Base-by-base conservation (phyloP, 2,888 invertebrate species). In the Parochlus steinenii region DNA sequence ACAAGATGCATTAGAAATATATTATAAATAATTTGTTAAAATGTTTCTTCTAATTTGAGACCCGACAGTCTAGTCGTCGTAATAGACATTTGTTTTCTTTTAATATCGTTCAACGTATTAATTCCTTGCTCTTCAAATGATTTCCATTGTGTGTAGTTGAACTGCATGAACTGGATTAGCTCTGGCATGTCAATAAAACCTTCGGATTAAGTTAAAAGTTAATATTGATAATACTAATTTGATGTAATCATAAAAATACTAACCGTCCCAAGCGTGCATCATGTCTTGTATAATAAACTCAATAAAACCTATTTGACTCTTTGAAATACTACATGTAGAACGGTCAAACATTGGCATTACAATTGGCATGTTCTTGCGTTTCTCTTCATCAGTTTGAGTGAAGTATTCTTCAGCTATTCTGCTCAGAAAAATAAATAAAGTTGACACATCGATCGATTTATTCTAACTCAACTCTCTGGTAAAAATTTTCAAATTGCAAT, bases 341-440 rank as follows among this genome's bases (percentile, higher is more conserved):
- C 93, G 72, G 61, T 97, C 95, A 60, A 97, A 98, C 74, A 92
- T 83, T 6, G 95, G 93, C 97, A 98, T 97, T 42, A 95, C 89
- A 6, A 97, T 86, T 1, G 97, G 95, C 49, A 97, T 61, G 31
- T 77, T 78, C 44, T 74, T 71, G 10, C 69, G 67, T 52, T 89
- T 90, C 61, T 98, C 97, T 53, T 95, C 93, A 52, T 93, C 93
- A 6, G 97, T 97, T 71, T 97, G 97, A 47, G 76, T 71, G 63
- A 92, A 97, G 61, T 98, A 97, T 56, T 97, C 97, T 53, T 95
- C 92, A 2, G 95, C 92, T 44, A 98, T 98, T 49, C 92, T 65
- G 39, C 46, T 4, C 41, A 43, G 39, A 10, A 27, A 29, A 33
- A 12, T 14, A 20, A 2, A 18, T 27, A 26, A 32, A 26, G n/a